Conservation (phyloP, 2,888 invertebrate species). For the Petrolisthes cinctipes region DNA sequence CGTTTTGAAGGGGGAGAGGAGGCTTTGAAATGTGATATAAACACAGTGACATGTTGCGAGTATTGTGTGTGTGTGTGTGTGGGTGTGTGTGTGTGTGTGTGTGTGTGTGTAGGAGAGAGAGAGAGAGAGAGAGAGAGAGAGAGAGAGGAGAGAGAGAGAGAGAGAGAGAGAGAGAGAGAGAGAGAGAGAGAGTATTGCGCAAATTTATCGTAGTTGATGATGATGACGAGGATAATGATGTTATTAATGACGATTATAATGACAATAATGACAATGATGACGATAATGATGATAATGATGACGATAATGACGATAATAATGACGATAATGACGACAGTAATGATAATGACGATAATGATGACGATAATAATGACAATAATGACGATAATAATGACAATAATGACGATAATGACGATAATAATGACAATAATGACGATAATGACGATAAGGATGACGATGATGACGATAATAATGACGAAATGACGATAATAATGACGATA, state of each 20-base stretch:
- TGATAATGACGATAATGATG: background rate
- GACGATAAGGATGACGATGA: background rate
- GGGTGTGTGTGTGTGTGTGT: too few relatives aligned
- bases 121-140: too few relatives aligned
- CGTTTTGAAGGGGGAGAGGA: background rate
- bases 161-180: too few relatives aligned
- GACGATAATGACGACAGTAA: background rate
- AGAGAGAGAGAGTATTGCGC: background rate
- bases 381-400: background rate
- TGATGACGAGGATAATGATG: background rate
- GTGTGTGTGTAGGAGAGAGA: too few relatives aligned
- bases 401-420: slow-evolving; percentile 1
- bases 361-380: background rate
- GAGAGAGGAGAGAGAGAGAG: too few relatives aligned
- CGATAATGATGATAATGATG: background rate
- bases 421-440: background rate
- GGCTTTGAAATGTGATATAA: background rate
- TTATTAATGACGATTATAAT: background rate
- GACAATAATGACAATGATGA: background rate
- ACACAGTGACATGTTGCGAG: background rate
- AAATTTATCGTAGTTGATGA: background rate
- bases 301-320: background rate
- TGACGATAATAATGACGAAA: background rate
- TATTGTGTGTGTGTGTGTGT: too few relatives aligned
- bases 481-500: background rate